phyloP scores from a whole-genome alignment of 2,113 vertebrate species.

The Glaucidium brasilianum region DNA sequence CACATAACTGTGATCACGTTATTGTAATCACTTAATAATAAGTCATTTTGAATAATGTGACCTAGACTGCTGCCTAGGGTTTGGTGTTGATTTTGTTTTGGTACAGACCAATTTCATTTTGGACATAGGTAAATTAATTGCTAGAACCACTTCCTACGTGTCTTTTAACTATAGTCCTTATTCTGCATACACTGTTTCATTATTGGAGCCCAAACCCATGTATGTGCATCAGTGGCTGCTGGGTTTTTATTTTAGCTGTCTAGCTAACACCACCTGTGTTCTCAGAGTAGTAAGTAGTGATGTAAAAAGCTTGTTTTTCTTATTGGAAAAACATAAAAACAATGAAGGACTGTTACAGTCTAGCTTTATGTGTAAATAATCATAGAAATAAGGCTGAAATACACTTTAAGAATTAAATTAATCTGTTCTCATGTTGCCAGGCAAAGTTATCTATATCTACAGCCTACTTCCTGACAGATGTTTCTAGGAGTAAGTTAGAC shows the following conservation, averaged over 20 bases:
- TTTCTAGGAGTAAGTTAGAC: neutral
- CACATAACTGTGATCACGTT: neutral
- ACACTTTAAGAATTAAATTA: neutral
- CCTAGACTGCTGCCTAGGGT: neutral
- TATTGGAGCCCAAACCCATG: neutral
- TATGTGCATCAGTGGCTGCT: neutral
- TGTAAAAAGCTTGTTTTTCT: neutral
- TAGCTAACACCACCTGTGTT: neutral
- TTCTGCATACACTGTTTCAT: neutral
- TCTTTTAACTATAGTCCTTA: neutral
- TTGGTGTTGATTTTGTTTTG: neutral
- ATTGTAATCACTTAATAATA: neutral
- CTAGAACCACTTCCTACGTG: neutral
- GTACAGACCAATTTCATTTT: neutral
- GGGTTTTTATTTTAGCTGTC: neutral
- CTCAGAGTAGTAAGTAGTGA: neutral
- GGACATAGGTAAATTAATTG: neutral
- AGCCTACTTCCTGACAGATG: slow-evolving; percentile 32
- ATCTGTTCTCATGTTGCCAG: neutral
- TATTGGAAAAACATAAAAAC: slow-evolving; percentile 26
- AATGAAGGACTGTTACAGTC: neutral
- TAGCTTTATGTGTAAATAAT: slow-evolving; percentile 13
- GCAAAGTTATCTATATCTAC: neutral
- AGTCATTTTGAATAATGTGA: neutral
- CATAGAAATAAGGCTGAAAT: neutral